phyloP scores from a whole-genome alignment of 2,113 vertebrate species.

The Tetrao urogallus region DNA sequence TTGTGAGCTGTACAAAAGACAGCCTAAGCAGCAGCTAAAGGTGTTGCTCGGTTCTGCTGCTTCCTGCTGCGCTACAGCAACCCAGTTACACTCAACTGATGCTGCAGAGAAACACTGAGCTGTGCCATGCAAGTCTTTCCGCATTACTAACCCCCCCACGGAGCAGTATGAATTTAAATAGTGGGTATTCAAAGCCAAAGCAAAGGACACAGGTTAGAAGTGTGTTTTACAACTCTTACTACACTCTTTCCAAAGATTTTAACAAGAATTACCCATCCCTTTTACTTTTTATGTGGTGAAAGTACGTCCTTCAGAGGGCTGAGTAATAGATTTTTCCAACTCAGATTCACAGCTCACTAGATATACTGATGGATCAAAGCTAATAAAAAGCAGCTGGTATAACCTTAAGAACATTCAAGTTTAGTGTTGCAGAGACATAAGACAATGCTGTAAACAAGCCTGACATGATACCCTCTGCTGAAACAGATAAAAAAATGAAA shows the following conservation, averaged over 20 bases:
- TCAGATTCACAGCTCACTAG: not conserved
- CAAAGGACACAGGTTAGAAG: not conserved
- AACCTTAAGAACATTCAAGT: not conserved
- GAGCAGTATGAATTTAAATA: not conserved
- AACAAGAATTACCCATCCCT: not conserved
- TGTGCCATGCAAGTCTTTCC: not conserved
- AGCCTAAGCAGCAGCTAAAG: not conserved
- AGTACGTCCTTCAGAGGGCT: not conserved
- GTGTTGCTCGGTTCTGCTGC: not conserved
- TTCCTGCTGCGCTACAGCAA: not conserved
- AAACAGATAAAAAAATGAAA: not conserved
- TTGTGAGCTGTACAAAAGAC: not conserved
- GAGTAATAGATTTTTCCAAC: not conserved
- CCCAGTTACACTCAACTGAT: not conserved
- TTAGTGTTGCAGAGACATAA: not conserved
- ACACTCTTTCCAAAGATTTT: not conserved
- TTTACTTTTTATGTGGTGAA: not conserved
- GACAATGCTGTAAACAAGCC: not conserved
- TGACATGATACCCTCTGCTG: not conserved
- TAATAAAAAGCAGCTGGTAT: not conserved
- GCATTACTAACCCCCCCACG: not conserved
- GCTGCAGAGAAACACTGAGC: not conserved
- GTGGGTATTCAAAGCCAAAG: not conserved
- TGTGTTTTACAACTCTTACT: not conserved
- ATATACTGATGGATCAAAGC: fast-evolving